Conservation (phyloP, 2,113 vertebrate genomes). For the Protobothrops flavoviridis region DNA sequence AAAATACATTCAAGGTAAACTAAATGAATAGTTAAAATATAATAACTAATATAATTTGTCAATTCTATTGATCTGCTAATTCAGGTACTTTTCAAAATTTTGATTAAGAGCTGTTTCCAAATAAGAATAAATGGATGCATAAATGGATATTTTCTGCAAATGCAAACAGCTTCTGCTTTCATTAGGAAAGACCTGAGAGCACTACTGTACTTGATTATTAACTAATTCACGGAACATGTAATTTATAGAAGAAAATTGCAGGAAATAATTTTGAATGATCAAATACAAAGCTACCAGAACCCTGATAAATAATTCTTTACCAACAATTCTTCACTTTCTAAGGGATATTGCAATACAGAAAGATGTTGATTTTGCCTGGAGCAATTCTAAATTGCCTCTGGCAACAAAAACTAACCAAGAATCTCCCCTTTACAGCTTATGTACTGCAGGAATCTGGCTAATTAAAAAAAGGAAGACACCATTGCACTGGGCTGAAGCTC, state of each 20-base stretch:
- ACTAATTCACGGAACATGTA: neutral
- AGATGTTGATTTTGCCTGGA: neutral
- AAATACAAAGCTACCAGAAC: neutral
- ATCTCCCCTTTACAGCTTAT: neutral
- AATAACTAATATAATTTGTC: neutral
- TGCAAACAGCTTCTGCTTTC: neutral
- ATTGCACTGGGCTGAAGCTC: neutral
- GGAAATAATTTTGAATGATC: neutral
- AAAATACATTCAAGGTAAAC: neutral
- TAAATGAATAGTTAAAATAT: neutral
- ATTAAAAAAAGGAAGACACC: neutral
- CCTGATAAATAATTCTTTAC: neutral
- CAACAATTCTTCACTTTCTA: neutral
- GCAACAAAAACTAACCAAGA: neutral
- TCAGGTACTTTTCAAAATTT: neutral
- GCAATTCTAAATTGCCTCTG: neutral
- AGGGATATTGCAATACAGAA: neutral
- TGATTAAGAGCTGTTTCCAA: neutral
- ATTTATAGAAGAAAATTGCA: neutral
- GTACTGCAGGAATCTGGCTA: neutral
- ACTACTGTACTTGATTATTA: neutral
- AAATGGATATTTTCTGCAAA: neutral
- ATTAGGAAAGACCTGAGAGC: neutral
- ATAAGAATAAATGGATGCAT: neutral
- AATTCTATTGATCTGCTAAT: neutral